Conservation (phyloP, 2,113 vertebrate species). For the Phrynosoma platyrhinos region DNA sequence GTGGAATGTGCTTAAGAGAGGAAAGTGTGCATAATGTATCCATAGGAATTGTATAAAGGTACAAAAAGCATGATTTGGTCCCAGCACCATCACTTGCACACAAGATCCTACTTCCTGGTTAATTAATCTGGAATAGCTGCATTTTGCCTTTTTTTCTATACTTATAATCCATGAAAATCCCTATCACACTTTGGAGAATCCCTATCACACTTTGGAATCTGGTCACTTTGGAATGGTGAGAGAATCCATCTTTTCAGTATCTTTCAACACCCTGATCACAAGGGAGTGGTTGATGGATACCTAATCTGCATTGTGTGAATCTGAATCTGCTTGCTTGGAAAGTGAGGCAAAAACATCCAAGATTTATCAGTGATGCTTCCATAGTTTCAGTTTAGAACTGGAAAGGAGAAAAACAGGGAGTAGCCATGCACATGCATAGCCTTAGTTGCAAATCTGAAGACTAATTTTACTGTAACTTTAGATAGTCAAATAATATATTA, state of each 20-base stretch:
- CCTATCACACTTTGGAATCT: background rate
- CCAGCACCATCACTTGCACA: background rate
- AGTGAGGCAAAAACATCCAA: background rate
- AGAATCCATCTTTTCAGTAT: background rate
- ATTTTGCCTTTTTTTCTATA: background rate
- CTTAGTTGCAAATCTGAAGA: background rate
- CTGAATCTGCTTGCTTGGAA: background rate
- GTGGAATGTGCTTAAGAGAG: background rate
- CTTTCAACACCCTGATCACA: background rate
- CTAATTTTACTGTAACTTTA: conserved; percentile 32
- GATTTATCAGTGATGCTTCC: background rate
- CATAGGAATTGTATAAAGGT: background rate
- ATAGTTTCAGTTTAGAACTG: background rate
- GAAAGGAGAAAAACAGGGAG: conserved; percentile 37
- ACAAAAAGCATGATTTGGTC: background rate
- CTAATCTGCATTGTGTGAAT: background rate
- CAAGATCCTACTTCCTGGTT: background rate
- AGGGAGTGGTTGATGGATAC: background rate
- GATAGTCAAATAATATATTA: conserved; percentile 24
- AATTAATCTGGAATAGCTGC: background rate
- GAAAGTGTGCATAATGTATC: background rate
- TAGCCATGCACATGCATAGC: conserved; percentile 31
- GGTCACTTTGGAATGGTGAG: background rate
- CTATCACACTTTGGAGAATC: background rate
- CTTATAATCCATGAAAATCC: background rate